These are phyloP conservation scores for Drosophila funebris DNA, from an alignment of 1,140 invertebrate species.

Conservation along the genomic window DNA sequence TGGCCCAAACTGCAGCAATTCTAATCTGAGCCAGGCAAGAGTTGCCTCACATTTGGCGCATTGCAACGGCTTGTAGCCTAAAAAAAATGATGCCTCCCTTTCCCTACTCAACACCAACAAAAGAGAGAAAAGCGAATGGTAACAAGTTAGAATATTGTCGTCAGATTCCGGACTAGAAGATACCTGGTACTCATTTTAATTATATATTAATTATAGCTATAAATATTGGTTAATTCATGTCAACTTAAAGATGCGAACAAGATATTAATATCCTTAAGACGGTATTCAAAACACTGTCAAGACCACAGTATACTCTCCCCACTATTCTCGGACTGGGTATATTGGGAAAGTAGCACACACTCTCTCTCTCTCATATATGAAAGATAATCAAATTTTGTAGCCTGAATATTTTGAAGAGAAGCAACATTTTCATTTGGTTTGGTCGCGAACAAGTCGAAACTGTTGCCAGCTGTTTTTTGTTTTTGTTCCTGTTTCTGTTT, in stretches of 20 bases:
- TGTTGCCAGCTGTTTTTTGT: conserved; percentile 43
- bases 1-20: neutral
- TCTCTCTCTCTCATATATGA: conserved; percentile 6
- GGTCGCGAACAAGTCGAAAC: conserved; percentile 11
- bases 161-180: neutral
- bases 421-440: conserved; percentile 66
- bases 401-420: conserved; percentile 40
- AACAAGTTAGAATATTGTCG: neutral
- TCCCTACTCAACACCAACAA: neutral
- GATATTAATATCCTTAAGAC: too few species aligned
- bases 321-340: neutral
- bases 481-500: conserved; percentile 2
- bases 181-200: neutral
- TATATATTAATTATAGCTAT: too few species aligned
- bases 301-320: neutral
- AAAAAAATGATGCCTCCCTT: neutral
- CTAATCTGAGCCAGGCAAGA: neutral
- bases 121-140: neutral
- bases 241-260: too few species aligned
- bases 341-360: neutral
- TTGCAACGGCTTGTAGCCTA: conserved; percentile 3
- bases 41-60: neutral
- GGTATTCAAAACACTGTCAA: too few species aligned
- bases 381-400: conserved; percentile 69
- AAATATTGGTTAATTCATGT: too few species aligned